phyloP scores from a whole-genome alignment of 2,797 vertebrate species.

The Sebastes iracundus region DNA sequence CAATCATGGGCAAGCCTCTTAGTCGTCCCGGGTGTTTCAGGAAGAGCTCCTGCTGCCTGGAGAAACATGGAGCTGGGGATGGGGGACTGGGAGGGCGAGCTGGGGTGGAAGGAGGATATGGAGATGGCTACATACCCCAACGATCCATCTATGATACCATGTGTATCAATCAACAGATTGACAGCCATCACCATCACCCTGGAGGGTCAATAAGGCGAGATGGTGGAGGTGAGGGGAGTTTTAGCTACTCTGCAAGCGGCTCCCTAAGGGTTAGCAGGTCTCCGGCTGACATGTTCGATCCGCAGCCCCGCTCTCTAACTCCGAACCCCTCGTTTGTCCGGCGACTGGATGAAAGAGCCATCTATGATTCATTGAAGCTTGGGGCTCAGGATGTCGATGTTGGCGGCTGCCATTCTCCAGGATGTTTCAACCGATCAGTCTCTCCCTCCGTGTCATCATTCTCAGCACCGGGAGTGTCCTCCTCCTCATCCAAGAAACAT shows the following conservation, averaged over 20 bases:
- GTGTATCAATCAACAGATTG: constrained; percentile 96
- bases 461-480: constrained; percentile 77
- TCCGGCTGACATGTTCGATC: constrained; percentile 87
- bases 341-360: constrained; percentile 93
- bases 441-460: constrained; percentile 83
- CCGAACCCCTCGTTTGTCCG: constrained; percentile 82
- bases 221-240: constrained; percentile 88
- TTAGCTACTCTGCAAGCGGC: constrained; percentile 90
- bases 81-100: constrained; percentile 79
- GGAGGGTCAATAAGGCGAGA: constrained; percentile 85
- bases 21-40: constrained; percentile 97
- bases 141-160: constrained; percentile 98
- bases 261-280: constrained; percentile 88
- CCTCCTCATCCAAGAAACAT: constrained; percentile 79
- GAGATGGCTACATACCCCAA: constrained; percentile 96
- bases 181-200: constrained; percentile 81
- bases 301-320: constrained; percentile 85
- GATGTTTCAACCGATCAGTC: constrained; percentile 76
- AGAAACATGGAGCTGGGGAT: constrained; percentile 91
- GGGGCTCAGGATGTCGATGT: constrained; percentile 87
- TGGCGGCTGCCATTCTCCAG: constrained; percentile 79
- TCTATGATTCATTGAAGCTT: constrained; percentile 95
- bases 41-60: constrained; percentile 94
- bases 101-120: constrained; percentile 91
- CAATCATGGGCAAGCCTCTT: constrained; percentile 95